Percentiles rank a stretch among this genome's conserved stretches.
phyloP scores from a whole-genome alignment of 2,113 vertebrate species.

The Plestiodon gilberti region DNA sequence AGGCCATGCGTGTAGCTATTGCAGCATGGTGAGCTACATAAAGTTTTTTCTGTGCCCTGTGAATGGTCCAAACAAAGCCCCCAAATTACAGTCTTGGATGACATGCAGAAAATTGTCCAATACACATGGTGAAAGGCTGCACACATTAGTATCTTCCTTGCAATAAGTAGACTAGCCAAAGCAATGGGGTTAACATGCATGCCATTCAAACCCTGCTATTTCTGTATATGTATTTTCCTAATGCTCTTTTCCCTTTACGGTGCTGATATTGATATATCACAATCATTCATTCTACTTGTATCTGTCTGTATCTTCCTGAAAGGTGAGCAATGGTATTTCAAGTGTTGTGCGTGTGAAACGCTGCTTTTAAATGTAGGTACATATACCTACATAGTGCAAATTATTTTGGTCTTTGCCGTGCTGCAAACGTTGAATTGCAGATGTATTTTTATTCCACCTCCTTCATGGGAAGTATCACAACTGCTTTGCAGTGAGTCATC shows the following conservation, averaged over 20 bases:
- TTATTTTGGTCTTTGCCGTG: slow-evolving; percentile 53
- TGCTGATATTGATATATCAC: slow-evolving; percentile 60
- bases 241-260: slow-evolving; percentile 52
- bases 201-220: slow-evolving; percentile 19
- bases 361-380: slow-evolving; percentile 40
- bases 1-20: background rate
- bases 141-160: background rate
- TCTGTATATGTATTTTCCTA: slow-evolving; percentile 45
- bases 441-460: slow-evolving; percentile 64
- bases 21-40: no score
- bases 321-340: slow-evolving; percentile 59
- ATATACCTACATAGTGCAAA: slow-evolving; percentile 45
- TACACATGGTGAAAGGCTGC: background rate
- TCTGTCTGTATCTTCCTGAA: slow-evolving; percentile 57
- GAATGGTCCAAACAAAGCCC: background rate
- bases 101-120: background rate
- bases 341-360: slow-evolving; percentile 41
- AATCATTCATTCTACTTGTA: slow-evolving; percentile 60
- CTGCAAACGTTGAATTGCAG: slow-evolving; percentile 51
- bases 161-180: background rate
- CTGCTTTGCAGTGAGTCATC: slow-evolving; percentile 68
- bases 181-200: background rate
- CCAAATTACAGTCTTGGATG: no score
- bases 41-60: background rate
- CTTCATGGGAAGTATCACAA: slow-evolving; percentile 58